Percentiles rank a stretch among this genome's conserved stretches.
phyloP scores from a whole-genome alignment of 1,140 invertebrate genomes.

The Linepithema humile region DNA sequence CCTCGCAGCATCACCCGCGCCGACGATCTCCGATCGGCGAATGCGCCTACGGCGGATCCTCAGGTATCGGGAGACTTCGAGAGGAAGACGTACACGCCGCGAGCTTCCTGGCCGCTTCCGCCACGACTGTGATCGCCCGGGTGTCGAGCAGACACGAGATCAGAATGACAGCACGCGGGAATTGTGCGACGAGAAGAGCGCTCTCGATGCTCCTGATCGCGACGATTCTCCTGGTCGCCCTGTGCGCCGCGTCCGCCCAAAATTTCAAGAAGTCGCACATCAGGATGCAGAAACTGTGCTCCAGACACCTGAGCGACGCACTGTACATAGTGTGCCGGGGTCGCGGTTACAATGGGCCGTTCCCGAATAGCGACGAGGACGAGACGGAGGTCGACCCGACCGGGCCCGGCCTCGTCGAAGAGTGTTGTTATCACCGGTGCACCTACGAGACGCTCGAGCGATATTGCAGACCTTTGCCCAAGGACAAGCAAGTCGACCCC shows the following conservation, averaged over 20 bases:
- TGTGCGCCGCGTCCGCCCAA: constrained; percentile 27
- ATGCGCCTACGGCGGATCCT: not conserved
- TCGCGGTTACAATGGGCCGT: constrained; percentile 78
- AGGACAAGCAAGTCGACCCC: constrained; percentile 15
- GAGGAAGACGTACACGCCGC: too few species aligned
- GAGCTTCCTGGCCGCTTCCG: too few species aligned
- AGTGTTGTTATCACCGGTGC: constrained; percentile 78
- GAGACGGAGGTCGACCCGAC: constrained; percentile 33
- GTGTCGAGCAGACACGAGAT: not conserved
- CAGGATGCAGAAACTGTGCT: constrained; percentile 72
- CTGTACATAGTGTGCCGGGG: constrained; percentile 72
- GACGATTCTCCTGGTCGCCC: constrained; percentile 33
- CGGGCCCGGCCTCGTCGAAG: constrained; percentile 77
- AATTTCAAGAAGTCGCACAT: constrained; percentile 44
- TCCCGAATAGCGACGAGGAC: constrained; percentile 73
- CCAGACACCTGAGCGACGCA: constrained; percentile 74
- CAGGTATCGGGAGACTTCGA: not conserved
- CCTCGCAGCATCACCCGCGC: not conserved
- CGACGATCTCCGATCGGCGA: constrained; percentile 7
- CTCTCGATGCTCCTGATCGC: constrained; percentile 38
- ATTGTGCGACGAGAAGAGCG: not conserved
- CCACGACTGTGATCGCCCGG: not conserved
- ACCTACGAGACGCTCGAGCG: constrained; percentile 73
- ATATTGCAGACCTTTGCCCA: constrained; percentile 75
- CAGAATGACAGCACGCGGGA: constrained; percentile 1